These are phyloP conservation scores for Nezara viridula DNA, from an alignment of 2,888 invertebrate genomes.

Conservation along the genomic window DNA sequence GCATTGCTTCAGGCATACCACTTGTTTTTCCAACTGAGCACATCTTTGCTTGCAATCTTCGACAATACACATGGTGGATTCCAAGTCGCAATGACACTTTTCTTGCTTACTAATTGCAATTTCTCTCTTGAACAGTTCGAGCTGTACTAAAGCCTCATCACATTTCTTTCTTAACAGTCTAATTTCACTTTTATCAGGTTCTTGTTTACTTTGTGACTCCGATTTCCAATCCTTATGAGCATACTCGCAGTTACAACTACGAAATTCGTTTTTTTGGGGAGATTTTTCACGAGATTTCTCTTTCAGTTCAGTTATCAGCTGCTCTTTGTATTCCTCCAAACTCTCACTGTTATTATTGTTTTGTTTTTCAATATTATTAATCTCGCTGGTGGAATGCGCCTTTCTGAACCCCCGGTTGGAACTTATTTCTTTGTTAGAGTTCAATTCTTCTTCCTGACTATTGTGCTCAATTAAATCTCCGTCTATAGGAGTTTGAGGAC, in stretches of 20 bases:
- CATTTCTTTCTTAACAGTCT: neutral
- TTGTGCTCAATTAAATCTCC: neutral
- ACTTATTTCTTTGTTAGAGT: neutral
- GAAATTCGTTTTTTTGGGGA: neutral
- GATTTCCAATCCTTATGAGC: neutral
- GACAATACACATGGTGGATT: neutral
- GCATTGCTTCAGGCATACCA: neutral
- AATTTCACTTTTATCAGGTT: neutral
- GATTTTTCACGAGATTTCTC: neutral
- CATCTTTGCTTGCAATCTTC: neutral
- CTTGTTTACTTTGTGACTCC: neutral
- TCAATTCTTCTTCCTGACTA: neutral
- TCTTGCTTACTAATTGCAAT: neutral
- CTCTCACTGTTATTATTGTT: neutral
- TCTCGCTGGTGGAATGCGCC: neutral
- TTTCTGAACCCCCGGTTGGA: neutral
- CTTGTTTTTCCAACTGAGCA: neutral
- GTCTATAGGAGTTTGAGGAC: neutral
- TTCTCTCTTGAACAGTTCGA: constrained; percentile 6
- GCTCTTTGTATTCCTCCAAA: neutral
- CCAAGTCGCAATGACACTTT: neutral
- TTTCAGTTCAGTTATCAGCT: neutral
- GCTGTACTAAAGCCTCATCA: neutral
- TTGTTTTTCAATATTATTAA: neutral
- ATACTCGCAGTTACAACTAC: neutral